Evolutionary conservation across 2,797 vertebrate species (phyloP).

Genomic region (Eidolon dupreanum): DNA sequence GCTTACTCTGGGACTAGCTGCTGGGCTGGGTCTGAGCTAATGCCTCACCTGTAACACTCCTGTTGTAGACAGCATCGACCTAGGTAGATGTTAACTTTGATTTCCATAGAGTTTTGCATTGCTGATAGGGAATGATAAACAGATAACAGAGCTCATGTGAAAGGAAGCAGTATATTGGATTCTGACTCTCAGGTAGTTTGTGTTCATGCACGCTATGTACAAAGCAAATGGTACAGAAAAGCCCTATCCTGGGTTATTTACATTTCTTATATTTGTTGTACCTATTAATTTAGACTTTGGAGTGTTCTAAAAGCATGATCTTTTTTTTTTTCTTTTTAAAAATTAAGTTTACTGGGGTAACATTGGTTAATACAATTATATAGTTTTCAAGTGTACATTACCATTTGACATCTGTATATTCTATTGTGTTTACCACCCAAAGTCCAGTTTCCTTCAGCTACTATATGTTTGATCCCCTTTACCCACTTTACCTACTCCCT

Average conservation of each 20-base stretch:
- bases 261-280: neutral
- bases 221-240: neutral
- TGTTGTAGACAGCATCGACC: conserved; percentile 44
- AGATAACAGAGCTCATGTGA: neutral
- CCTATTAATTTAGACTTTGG: neutral
- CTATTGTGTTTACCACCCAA: too few species aligned
- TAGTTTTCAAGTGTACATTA: too few species aligned
- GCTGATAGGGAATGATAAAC: neutral
- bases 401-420: too few species aligned
- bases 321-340: neutral
- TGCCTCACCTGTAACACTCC: conserved; percentile 10
- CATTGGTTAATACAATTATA: too few species aligned
- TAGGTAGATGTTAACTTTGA: neutral
- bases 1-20: conserved; percentile 61
- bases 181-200: neutral
- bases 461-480: too few species aligned
- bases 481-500: too few species aligned
- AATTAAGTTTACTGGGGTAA: too few species aligned
- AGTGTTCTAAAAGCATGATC: neutral
- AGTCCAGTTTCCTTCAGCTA: too few species aligned
- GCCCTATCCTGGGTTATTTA: neutral
- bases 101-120: conserved; percentile 60
- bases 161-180: neutral
- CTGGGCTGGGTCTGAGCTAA: conserved; percentile 56
- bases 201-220: neutral